Conservation (phyloP, 2,888 invertebrate genomes). For the Geophilus truncorum region DNA sequence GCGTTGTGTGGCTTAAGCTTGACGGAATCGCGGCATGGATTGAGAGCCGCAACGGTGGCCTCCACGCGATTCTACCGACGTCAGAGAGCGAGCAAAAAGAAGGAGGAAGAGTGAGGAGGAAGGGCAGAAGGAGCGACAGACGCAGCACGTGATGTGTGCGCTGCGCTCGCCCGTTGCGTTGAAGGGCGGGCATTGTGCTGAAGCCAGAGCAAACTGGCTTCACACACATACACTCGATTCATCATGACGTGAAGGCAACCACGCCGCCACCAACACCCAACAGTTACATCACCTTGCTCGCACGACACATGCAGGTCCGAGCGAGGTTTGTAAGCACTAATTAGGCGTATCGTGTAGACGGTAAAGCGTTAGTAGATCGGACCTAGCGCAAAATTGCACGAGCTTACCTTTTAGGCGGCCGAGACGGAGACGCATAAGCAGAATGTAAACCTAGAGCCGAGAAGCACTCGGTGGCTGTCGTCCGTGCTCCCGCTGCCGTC, state of each 20-base stretch:
- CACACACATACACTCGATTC: conserved; percentile 22
- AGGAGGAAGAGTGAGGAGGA: conserved; percentile 3
- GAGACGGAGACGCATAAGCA: conserved; percentile 5
- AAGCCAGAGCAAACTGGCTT: conserved; percentile 1
- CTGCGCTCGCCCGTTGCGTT: conserved; percentile 18
- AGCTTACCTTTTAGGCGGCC: not conserved
- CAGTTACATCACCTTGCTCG: not conserved
- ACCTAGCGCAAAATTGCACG: not conserved
- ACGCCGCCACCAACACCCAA: conserved; percentile 28
- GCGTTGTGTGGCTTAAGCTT: not conserved
- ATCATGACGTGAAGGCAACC: conserved; percentile 27
- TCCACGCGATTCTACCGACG: not conserved
- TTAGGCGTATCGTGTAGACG: not conserved
- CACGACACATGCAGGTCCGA: not conserved
- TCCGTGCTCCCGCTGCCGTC: not conserved
- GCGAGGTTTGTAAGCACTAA: not conserved
- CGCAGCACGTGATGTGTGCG: conserved; percentile 18
- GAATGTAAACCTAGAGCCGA: not conserved
- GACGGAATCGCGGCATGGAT: not conserved
- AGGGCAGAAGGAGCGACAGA: conserved; percentile 3
- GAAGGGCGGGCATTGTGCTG: conserved; percentile 23
- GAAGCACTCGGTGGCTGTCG: not conserved
- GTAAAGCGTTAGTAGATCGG: not conserved
- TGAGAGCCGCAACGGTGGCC: not conserved
- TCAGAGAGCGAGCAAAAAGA: conserved; percentile 4